Evolutionary conservation across 2,888 invertebrate genomes (phyloP), one percentile per base, ranked within the genome.

Genomic region (Mythimna vitellina): DNA sequence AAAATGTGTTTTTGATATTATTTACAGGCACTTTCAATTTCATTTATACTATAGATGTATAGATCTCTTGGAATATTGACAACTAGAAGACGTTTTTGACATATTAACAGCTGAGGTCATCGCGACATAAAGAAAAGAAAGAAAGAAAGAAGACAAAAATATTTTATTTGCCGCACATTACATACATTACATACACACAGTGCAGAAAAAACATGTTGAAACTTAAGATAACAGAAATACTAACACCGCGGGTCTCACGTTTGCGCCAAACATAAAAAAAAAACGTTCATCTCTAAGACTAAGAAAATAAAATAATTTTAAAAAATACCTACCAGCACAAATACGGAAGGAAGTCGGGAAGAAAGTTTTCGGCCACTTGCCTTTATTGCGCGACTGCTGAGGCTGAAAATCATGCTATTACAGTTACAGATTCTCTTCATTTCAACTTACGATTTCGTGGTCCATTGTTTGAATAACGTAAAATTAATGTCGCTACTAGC

Each of bases 71-170:
- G 53, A 56, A 56, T 17, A 56, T 8, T 14, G n/a, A n/a, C 9
- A 8, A 51, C 51, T n/a, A 51, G n/a, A 58, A 38, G 3, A 42
- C 63, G 68, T 64, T 76, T 76, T 79, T 77, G 67, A 71, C 38
- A 72, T 71, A 53, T 64, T 56, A 68, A 68, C 38, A 25, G 2
- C 10, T 10, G 1, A 71, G 67, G 73, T 69, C 68, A 54, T 20
- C 46, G 38, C 14, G 22, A 49, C 53, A 68, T 53, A 29, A 66
- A n/a, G n/a, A n/a, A n/a, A n/a, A n/a, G n/a, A n/a, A n/a, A n/a
- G n/a, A n/a, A n/a, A n/a, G n/a, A n/a, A n/a, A n/a, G n/a, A n/a
- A n/a, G n/a, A n/a, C n/a, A n/a, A n/a, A n/a, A n/a, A n/a, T n/a
- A n/a, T n/a, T n/a, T n/a, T n/a, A n/a, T n/a, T n/a, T n/a, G n/a